Evolutionary conservation across 2,888 invertebrate genomes (phyloP).

Genomic region (Xylota segnis): DNA sequence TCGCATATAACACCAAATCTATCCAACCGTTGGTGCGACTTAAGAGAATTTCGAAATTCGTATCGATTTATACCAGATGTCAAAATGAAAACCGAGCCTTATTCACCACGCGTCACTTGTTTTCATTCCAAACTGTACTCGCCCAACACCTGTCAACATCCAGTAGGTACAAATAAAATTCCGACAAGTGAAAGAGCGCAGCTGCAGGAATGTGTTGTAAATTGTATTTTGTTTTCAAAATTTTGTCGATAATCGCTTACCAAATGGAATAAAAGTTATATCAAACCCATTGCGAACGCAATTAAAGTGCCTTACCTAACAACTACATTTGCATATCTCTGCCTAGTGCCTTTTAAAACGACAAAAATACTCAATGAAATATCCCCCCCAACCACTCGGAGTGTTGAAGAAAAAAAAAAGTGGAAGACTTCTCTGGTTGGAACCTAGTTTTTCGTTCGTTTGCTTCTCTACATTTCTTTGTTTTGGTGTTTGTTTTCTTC

Average conservation of each 20-base stretch:
- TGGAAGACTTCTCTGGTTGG: conserved; percentile 22
- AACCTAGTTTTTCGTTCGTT: conserved; percentile 32
- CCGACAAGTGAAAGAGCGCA: conserved; percentile 72
- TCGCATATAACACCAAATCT: too few relatives aligned
- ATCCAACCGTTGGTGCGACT: too few relatives aligned
- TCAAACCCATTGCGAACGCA: not conserved
- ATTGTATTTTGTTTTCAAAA: conserved; percentile 49
- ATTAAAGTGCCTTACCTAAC: conserved; percentile 53
- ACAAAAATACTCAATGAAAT: not conserved
- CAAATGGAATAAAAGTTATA: conserved; percentile 14
- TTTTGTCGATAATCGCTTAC: not conserved
- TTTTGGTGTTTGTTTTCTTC: conserved; percentile 55
- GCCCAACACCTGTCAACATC: conserved; percentile 59
- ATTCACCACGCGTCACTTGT: conserved; percentile 27
- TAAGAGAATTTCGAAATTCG: too few relatives aligned
- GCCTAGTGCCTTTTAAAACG: conserved; percentile 20
- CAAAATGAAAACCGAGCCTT: conserved; percentile 17
- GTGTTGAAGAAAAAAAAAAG: not conserved
- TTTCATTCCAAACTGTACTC: conserved; percentile 38
- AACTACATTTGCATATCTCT: not conserved
- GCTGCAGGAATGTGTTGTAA: conserved; percentile 32
- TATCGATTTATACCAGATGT: not conserved
- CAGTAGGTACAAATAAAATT: conserved; percentile 43
- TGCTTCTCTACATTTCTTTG: conserved; percentile 29
- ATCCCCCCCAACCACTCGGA: not conserved